These are phyloP conservation scores for Axis porcinus DNA, from an alignment of 2,113 vertebrate genomes.

Conservation along the genomic window DNA sequence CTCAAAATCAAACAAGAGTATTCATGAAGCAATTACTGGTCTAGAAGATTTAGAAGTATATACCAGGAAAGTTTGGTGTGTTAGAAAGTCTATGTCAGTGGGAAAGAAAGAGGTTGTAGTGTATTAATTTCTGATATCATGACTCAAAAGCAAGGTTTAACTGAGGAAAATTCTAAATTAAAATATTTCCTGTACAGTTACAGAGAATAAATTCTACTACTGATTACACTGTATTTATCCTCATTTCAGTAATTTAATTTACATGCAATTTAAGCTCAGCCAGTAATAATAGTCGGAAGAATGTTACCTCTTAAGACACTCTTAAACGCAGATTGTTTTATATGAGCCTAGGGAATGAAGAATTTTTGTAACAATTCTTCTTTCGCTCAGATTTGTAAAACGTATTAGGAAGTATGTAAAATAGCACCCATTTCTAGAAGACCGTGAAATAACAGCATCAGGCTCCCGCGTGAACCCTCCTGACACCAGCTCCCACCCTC, in stretches of 20 bases:
- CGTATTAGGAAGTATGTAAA: accelerated
- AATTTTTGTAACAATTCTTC: neutral
- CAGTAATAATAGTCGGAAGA: neutral
- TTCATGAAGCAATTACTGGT: accelerated
- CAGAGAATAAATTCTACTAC: neutral
- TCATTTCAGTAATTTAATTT: neutral
- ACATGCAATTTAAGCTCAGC: neutral
- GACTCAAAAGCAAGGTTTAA: neutral
- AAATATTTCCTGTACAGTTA: neutral
- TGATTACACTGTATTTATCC: neutral
- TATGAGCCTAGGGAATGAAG: neutral
- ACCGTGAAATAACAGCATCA: no score
- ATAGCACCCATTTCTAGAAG: neutral
- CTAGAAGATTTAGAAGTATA: neutral
- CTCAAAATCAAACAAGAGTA: neutral
- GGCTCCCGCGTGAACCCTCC: accelerated
- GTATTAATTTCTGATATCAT: neutral
- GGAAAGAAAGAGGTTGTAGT: neutral
- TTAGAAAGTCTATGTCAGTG: neutral
- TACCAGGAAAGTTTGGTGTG: no score
- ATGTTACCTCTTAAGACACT: neutral
- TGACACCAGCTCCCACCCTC: accelerated
- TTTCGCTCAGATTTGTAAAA: neutral
- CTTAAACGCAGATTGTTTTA: neutral
- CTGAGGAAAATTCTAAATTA: neutral